Evolutionary conservation across 35 echinoderm and acorn worm genomes (phyloP).

Genomic region (Apostichopus japonicus): DNA sequence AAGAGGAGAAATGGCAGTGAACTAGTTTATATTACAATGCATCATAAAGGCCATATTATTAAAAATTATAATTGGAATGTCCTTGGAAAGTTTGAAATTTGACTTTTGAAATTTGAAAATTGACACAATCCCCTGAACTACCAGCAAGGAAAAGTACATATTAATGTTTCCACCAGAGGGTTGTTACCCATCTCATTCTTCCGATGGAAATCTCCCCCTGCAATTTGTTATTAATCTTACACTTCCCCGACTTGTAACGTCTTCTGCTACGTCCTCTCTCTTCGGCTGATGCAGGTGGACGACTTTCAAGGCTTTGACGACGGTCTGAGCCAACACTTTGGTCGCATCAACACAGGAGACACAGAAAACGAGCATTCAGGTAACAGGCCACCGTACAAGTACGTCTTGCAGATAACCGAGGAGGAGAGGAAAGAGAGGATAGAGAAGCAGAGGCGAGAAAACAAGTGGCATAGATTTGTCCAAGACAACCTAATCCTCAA

Average conservation of each 20-base stretch:
- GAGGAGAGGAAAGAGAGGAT: slow-evolving; percentile 74
- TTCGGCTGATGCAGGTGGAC: slow-evolving; percentile 64
- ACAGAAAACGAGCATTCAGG: slow-evolving; percentile 41
- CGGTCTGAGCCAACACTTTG: slow-evolving; percentile 74
- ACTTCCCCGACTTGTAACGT: not conserved
- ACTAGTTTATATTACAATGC: no score
- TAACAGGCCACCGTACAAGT: slow-evolving; percentile 63
- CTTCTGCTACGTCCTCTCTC: not conserved
- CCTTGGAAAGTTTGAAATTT: no score
- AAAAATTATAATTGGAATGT: no score
- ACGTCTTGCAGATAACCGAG: slow-evolving; percentile 63
- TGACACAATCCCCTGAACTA: no score
- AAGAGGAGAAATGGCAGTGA: no score
- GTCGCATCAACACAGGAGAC: slow-evolving; percentile 64
- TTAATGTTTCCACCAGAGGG: no score
- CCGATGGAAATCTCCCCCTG: no score
- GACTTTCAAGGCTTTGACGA: slow-evolving; percentile 83
- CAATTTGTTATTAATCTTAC: no score
- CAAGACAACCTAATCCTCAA: slow-evolving; percentile 92
- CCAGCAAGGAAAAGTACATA: no score
- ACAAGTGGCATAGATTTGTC: slow-evolving; percentile 96
- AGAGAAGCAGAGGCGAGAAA: slow-evolving; percentile 76
- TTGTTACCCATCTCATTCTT: no score
- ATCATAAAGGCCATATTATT: no score
- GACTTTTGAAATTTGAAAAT: no score